Conservation (phyloP, 2,113 vertebrate species). For the Chionodraco myersi region DNA sequence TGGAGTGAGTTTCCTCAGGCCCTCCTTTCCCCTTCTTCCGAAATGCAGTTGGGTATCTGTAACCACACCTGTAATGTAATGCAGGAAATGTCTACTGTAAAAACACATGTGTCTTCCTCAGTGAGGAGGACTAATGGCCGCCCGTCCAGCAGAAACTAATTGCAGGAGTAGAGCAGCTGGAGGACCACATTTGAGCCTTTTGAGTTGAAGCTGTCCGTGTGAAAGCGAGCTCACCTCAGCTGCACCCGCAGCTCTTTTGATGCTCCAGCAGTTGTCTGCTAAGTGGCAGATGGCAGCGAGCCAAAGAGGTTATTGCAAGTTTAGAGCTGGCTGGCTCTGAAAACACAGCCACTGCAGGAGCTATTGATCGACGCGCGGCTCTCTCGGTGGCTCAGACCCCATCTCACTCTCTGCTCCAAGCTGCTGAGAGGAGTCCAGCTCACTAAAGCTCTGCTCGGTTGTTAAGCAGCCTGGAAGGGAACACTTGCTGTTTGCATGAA, state of each 20-base stretch:
- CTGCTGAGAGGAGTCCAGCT: constrained; percentile 39
- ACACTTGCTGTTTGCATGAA: constrained; percentile 55
- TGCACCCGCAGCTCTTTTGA: constrained; percentile 31
- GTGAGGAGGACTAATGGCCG: background rate
- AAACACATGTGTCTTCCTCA: background rate
- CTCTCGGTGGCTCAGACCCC: constrained; percentile 53
- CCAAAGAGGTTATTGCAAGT: constrained; percentile 69
- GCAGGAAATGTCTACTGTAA: too few species aligned
- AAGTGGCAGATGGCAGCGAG: constrained; percentile 67
- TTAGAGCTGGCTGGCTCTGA: constrained; percentile 64
- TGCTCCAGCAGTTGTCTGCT: constrained; percentile 67
- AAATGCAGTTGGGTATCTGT: too few species aligned
- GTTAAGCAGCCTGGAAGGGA: constrained; percentile 46
- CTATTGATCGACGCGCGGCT: constrained; percentile 66
- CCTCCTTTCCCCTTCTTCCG: too few species aligned
- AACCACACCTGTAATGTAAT: too few species aligned
- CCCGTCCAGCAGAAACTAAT: constrained; percentile 31
- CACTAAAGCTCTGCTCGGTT: constrained; percentile 36
- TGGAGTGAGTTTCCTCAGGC: too few species aligned
- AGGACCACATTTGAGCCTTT: constrained; percentile 1
- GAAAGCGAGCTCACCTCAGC: constrained; percentile 52
- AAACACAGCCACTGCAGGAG: constrained; percentile 64
- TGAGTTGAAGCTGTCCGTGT: constrained; percentile 24
- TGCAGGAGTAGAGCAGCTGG: constrained; percentile 32
- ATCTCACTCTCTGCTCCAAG: constrained; percentile 40